A percentile compares a stretch with the other conserved stretches of the same genome.
These are phyloP conservation scores for Callipepla californica DNA, from an alignment of 2,113 vertebrate genomes.

Conservation along the genomic window DNA sequence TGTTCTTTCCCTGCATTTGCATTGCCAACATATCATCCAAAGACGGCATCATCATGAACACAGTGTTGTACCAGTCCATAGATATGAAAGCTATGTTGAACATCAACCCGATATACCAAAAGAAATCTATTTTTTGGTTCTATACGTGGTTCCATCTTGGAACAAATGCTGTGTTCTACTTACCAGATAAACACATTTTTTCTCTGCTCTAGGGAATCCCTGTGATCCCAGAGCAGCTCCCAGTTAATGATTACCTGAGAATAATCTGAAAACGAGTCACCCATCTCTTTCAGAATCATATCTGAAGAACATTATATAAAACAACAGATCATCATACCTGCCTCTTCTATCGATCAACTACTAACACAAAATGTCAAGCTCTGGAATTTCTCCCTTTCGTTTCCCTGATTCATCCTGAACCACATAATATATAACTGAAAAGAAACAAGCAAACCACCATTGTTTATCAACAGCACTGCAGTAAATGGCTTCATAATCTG, in stretches of 20 bases:
- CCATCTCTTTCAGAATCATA: rapidly evolving
- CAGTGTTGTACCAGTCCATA: too few relatives aligned
- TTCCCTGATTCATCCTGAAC: not conserved
- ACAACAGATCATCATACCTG: rapidly evolving
- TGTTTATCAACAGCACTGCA: not conserved
- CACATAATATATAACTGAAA: not conserved
- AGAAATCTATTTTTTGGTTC: not conserved
- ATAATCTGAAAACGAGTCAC: not conserved
- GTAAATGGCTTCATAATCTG: not conserved
- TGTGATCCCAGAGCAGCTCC: not conserved
- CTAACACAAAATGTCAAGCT: not conserved
- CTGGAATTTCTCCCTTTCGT: not conserved
- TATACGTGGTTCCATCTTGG: rapidly evolving
- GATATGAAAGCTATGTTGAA: not conserved
- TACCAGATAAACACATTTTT: not conserved
- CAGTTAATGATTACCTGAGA: not conserved
- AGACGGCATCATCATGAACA: not conserved
- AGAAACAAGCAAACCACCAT: not conserved
- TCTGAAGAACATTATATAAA: rapidly evolving
- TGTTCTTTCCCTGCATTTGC: not conserved
- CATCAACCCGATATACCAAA: not conserved
- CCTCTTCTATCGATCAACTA: not conserved
- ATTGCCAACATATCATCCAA: not conserved
- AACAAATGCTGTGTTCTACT: rapidly evolving
- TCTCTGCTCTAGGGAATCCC: not conserved